Evolutionary conservation across 1,140 invertebrate species (phyloP).

Genomic region (Plutomurus gul): DNA sequence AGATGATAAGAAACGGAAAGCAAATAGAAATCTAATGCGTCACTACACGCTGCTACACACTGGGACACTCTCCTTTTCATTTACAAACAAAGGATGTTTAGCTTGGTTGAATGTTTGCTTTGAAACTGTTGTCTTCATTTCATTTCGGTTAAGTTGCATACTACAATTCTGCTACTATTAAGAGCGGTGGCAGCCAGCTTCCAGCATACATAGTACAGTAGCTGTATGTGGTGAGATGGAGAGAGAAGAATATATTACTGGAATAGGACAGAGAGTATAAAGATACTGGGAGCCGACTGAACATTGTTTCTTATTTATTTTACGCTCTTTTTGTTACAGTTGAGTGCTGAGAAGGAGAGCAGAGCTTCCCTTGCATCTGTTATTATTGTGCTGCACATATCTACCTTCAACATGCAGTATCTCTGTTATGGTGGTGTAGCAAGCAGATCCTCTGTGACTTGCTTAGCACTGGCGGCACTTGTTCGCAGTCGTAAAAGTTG

Average conservation of each 20-base stretch:
- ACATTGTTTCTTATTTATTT: not conserved
- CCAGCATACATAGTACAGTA: too few relatives aligned
- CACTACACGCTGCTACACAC: not conserved
- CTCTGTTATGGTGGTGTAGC: too few relatives aligned
- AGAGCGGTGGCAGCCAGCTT: too few relatives aligned
- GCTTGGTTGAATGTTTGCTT: not conserved
- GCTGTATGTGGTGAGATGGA: too few relatives aligned
- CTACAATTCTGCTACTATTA: too few relatives aligned
- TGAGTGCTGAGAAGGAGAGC: not conserved
- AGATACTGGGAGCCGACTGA: not conserved
- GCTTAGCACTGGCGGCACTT: not conserved
- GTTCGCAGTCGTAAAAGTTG: not conserved
- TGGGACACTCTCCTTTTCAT: not conserved
- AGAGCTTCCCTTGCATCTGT: too few relatives aligned
- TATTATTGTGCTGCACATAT: not conserved
- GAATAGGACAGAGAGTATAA: too few relatives aligned
- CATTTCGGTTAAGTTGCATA: not conserved
- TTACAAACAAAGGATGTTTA: not conserved
- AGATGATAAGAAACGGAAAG: not conserved
- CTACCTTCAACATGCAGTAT: not conserved
- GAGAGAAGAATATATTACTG: too few relatives aligned
- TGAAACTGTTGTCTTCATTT: not conserved
- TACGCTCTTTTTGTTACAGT: not conserved
- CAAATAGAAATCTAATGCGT: not conserved
- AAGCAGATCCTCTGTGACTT: too few relatives aligned